Evolutionary conservation across 2,113 vertebrate genomes (phyloP), one percentile per base, ranked within the genome.

Genomic region (Beaufortia kweichowensis): DNA sequence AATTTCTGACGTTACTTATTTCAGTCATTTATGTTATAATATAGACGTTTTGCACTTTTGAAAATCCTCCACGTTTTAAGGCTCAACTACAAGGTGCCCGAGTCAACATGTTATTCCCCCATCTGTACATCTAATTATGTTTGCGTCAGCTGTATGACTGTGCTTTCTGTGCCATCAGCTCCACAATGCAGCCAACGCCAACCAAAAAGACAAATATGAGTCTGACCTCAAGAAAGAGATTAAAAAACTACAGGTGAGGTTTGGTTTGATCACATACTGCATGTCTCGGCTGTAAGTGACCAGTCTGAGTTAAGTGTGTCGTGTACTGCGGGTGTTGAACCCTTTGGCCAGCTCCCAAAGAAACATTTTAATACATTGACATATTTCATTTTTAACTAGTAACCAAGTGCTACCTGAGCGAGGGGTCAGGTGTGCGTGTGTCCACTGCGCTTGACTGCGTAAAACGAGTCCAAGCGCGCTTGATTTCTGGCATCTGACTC

Each of bases 201-300:
- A 94, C 85, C 93, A 94, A 89, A 94, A 94, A 82, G 93, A 94
- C 75, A 94, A 94, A 82, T 94, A 94, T 72, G 93, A 94, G 84
- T 91, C 93, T 21, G 93, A 94, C 83, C 87, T 94, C 75, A 94
- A 94, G 87, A 94, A 94, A 84, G 93, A 94, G 86, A 94, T 94
- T 67, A 94, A 94, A 85, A 94, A 94, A 84, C 87, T 94, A 75
- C 93, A 94, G 88, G 93, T 94, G 78, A 84, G 69, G 46, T n/a
- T 39, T 64, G 39, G 31, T 57, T 41, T 29, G 31, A 14, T 46
- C 21, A 39, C 46, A 21, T 50, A 14, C 71, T 75, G 9, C 2
- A 26, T 26, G 21, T 14, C 39, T 29, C n/a, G 53, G 14, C 31
- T n/a, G 23, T 50, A 9, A n/a, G 23, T 10, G 15, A 12, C 14